A percentile compares a stretch with the other conserved stretches of the same genome.
Conservation (phyloP, 2,888 invertebrate species). For the Poecilobothrus nobilitatus region DNA sequence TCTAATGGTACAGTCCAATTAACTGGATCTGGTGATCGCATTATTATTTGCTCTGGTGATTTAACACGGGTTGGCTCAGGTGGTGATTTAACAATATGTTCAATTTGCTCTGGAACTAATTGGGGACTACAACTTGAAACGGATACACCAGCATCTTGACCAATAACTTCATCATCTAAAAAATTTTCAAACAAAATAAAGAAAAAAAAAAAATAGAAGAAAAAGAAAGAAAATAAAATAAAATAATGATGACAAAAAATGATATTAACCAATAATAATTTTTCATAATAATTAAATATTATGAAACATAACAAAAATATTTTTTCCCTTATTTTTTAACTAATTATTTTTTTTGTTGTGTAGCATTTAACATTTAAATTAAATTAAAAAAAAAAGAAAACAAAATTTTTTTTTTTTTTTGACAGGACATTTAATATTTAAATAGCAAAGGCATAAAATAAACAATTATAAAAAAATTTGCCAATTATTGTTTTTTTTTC, state of each 20-base stretch:
- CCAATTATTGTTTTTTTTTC: background rate
- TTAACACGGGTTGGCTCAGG: slow-evolving; percentile 89
- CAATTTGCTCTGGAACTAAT: slow-evolving; percentile 42
- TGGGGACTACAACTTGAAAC: slow-evolving; percentile 42
- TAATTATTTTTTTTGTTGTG: background rate
- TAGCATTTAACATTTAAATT: background rate
- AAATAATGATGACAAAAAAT: background rate
- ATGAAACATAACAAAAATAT: too few relatives aligned
- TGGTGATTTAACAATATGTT: slow-evolving; percentile 80
- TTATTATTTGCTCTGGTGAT: slow-evolving; percentile 85
- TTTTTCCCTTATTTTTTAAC: background rate
- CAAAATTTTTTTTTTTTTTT: background rate
- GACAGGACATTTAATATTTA: background rate
- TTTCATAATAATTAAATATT: background rate
- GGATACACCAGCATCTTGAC: slow-evolving; percentile 38
- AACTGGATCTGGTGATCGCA: slow-evolving; percentile 88
- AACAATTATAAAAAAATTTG: slow-evolving; percentile 5
- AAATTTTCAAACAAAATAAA: background rate
- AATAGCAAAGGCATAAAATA: slow-evolving; percentile 2
- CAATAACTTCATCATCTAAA: slow-evolving; percentile 37
- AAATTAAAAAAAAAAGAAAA: background rate
- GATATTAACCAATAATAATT: background rate
- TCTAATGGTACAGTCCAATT: slow-evolving; percentile 93
- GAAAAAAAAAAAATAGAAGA: background rate
- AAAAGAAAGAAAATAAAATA: slow-evolving; percentile 11